Evolutionary conservation across 2,888 invertebrate species (phyloP).

Genomic region (Formica aserva): DNA sequence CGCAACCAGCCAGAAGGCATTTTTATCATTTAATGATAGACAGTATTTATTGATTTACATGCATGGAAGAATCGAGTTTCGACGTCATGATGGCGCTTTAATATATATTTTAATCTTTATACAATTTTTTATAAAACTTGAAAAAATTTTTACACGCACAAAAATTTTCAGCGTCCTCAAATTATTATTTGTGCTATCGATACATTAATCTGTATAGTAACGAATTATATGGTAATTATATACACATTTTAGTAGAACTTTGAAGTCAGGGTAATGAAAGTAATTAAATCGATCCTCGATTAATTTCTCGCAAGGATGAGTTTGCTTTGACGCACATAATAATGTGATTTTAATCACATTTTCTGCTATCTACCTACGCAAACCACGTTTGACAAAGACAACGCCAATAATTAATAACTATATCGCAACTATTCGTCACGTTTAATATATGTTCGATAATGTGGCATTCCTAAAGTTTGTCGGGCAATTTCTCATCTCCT

Average conservation of each 20-base stretch:
- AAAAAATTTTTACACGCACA: no score
- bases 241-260: not conserved
- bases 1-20: not conserved
- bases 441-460: conserved; percentile 30
- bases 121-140: conserved; percentile 5
- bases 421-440: conserved; percentile 21
- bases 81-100: conserved; percentile 9
- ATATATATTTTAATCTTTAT: conserved; percentile 18
- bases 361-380: conserved; percentile 10
- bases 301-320: not conserved
- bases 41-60: conserved; percentile 9
- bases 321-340: conserved; percentile 1
- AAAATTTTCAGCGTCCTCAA: not conserved
- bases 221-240: not conserved
- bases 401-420: conserved; percentile 22
- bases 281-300: conserved; percentile 24
- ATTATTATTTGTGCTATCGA: not conserved
- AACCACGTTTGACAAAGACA: not conserved
- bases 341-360: conserved; percentile 23
- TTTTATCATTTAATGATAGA: conserved; percentile 24
- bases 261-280: not conserved
- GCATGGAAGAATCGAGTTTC: conserved; percentile 30
- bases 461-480: conserved; percentile 68
- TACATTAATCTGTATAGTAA: not conserved
- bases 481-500: conserved; percentile 65